These are phyloP conservation scores for Leptogaster cylindrica DNA, from an alignment of 2,888 invertebrate species.

Conservation along the genomic window DNA sequence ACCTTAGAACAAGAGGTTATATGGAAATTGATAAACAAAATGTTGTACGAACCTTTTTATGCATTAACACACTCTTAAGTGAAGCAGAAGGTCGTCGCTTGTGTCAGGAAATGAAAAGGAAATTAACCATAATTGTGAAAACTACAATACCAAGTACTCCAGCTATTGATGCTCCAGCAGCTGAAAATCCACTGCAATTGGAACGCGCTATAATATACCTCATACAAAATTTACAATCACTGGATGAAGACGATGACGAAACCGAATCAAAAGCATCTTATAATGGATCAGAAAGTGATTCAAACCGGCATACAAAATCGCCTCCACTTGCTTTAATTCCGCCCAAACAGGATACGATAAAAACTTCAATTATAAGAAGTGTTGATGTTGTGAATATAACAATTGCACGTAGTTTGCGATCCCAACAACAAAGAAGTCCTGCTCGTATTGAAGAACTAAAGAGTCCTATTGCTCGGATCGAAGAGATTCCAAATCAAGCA, in stretches of 20 bases:
- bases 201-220: constrained; percentile 77
- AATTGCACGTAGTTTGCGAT: constrained; percentile 55
- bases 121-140: constrained; percentile 75
- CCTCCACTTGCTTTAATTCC: constrained; percentile 60
- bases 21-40: constrained; percentile 81
- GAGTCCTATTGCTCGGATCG: neutral
- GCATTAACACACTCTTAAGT: constrained; percentile 79
- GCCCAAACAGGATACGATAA: constrained; percentile 59
- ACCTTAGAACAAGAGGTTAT: constrained; percentile 82
- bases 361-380: constrained; percentile 61
- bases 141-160: constrained; percentile 62
- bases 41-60: constrained; percentile 83
- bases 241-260: constrained; percentile 50
- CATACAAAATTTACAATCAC: constrained; percentile 63
- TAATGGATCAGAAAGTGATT: constrained; percentile 30
- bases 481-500: constrained; percentile 3
- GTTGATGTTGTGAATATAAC: constrained; percentile 59
- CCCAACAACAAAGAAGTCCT: constrained; percentile 35
- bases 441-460: neutral
- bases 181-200: constrained; percentile 74
- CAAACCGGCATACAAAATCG: constrained; percentile 53
- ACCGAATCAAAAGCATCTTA: constrained; percentile 32
- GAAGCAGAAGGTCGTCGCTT: constrained; percentile 76
- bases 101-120: constrained; percentile 79
- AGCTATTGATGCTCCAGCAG: constrained; percentile 62